Percentiles rank a stretch among this genome's conserved stretches.
Evolutionary conservation across 2,113 vertebrate genomes (phyloP).

Genomic region (Aptenodytes forsteri): DNA sequence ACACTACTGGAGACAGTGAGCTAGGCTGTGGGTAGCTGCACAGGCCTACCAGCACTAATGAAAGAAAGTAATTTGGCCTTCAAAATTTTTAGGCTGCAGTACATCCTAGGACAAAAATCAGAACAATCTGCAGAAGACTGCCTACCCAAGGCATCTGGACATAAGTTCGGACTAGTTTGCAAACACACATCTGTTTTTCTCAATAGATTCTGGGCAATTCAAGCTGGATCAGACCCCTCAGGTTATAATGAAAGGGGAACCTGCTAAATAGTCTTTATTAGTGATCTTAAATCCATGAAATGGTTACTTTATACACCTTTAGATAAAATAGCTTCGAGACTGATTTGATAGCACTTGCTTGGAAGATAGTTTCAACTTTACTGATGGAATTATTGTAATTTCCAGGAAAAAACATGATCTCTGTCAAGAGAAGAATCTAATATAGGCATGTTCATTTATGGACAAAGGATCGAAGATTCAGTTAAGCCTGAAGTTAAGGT

Average conservation of each 20-base stretch:
- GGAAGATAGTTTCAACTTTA: background rate
- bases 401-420: background rate
- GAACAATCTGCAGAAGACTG: background rate
- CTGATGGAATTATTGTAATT: background rate
- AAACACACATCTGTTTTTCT: background rate
- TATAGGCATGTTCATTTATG: background rate
- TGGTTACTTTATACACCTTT: background rate
- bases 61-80: background rate
- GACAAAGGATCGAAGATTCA: background rate
- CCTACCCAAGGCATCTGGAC: background rate
- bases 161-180: background rate
- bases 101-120: background rate
- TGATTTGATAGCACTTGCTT: background rate
- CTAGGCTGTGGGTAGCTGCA: background rate
- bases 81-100: background rate
- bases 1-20: background rate
- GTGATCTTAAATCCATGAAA: background rate
- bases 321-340: background rate
- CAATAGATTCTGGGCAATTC: background rate
- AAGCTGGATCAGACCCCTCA: background rate
- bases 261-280: background rate
- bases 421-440: background rate
- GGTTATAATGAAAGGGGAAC: background rate
- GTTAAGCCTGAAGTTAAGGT: background rate
- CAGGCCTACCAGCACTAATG: background rate